These are phyloP conservation scores for Andrena flavipes DNA, from an alignment of 2,888 invertebrate genomes.

Conservation along the genomic window DNA sequence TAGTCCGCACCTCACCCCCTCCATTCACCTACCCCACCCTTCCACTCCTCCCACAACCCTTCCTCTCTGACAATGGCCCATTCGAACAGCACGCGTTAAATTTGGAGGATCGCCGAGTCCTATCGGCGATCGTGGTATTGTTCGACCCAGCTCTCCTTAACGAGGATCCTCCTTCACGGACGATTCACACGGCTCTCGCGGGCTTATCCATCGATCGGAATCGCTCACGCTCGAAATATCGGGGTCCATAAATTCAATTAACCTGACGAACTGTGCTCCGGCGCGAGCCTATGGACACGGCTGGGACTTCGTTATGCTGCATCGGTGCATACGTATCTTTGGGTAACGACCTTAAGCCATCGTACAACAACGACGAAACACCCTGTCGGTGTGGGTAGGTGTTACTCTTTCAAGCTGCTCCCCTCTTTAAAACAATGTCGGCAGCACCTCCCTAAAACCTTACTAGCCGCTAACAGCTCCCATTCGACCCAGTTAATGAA, in stretches of 20 bases:
- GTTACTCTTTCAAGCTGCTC: not conserved
- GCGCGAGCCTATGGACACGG: constrained; percentile 26
- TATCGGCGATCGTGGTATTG: constrained; percentile 44
- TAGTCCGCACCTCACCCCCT: not conserved
- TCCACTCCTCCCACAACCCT: not conserved
- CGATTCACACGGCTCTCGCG: constrained; percentile 69
- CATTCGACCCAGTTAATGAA: not conserved
- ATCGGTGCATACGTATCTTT: constrained; percentile 47
- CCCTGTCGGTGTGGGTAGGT: not conserved
- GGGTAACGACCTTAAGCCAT: constrained; percentile 42
- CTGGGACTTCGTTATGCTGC: constrained; percentile 51
- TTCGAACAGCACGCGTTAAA: constrained; percentile 8
- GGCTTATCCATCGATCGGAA: constrained; percentile 76
- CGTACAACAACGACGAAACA: constrained; percentile 12
- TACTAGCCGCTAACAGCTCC: not conserved
- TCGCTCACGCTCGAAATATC: constrained; percentile 75
- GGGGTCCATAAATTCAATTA: constrained; percentile 80
- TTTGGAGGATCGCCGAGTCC: constrained; percentile 5
- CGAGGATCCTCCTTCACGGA: constrained; percentile 53
- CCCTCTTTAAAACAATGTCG: not conserved
- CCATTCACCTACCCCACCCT: not conserved
- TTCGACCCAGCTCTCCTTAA: constrained; percentile 45
- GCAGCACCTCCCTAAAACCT: not conserved
- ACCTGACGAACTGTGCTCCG: constrained; percentile 65
- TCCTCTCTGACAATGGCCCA: no score